A percentile compares a stretch with the other conserved stretches of the same genome.
phyloP scores from a whole-genome alignment of 2,797 vertebrate species.

The Alauda arvensis region DNA sequence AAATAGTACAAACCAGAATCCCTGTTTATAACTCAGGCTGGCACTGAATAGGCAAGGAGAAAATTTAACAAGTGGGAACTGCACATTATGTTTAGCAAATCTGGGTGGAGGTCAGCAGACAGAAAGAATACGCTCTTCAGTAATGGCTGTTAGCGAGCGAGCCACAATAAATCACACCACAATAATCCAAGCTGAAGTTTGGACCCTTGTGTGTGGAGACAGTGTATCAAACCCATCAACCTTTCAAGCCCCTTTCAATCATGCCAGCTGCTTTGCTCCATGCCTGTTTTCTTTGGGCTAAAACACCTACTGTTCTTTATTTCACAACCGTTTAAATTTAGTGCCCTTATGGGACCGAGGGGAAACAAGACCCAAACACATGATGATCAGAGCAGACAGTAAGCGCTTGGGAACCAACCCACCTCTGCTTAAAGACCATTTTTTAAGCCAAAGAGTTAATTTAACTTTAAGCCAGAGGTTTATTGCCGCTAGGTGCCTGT shows the following conservation, averaged over 20 bases:
- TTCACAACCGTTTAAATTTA: not conserved
- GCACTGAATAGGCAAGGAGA: conserved; percentile 48
- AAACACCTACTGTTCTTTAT: not conserved
- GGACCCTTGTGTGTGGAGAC: conserved; percentile 8
- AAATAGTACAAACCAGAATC: conserved; percentile 48
- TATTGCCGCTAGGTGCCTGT: not conserved
- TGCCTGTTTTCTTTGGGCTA: not conserved
- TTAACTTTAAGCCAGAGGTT: conserved; percentile 10
- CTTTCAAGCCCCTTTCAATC: conserved; percentile 9
- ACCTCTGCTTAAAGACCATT: not conserved
- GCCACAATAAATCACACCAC: conserved; percentile 32
- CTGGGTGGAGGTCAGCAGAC: conserved; percentile 53
- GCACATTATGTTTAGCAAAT: conserved; percentile 45
- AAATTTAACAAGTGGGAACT: conserved; percentile 43
- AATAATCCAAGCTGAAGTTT: conserved; percentile 35
- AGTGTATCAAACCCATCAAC: not conserved
- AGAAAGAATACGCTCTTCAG: conserved; percentile 15
- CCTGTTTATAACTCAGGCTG: conserved; percentile 52
- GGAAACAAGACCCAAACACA: not conserved
- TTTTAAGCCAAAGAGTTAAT: not conserved
- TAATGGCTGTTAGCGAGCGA: not conserved
- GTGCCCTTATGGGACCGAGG: not conserved
- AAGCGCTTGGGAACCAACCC: rapidly evolving
- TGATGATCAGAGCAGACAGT: not conserved
- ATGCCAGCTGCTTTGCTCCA: not conserved